Percentiles rank a stretch among this genome's conserved stretches.
phyloP scores from a whole-genome alignment of 2,888 invertebrate genomes.

The Lydus trimaculatus region DNA sequence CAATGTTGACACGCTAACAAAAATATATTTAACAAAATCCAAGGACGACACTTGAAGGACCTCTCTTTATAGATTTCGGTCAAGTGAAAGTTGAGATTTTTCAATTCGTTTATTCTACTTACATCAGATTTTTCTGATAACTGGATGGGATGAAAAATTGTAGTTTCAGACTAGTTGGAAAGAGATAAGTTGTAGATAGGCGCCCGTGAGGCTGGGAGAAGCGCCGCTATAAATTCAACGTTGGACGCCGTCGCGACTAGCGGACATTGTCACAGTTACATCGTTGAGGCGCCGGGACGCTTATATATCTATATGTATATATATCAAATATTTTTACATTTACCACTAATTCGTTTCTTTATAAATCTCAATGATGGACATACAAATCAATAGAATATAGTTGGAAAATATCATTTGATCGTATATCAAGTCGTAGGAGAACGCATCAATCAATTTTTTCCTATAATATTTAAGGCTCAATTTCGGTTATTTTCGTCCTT shows the following conservation, averaged over 20 bases:
- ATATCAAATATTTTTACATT: conserved; percentile 1
- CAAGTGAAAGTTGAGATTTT: background rate
- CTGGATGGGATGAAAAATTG: conserved; percentile 26
- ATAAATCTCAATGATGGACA: background rate
- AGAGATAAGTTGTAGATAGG: conserved; percentile 39
- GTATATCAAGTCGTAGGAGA: background rate
- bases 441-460: background rate
- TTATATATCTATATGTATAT: background rate
- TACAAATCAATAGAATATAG: background rate
- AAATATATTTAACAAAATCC: background rate
- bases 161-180: conserved; percentile 24
- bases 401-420: background rate
- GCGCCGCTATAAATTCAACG: conserved; percentile 54
- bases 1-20: background rate
- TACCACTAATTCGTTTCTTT: background rate
- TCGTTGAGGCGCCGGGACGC: conserved; percentile 22
- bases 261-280: conserved; percentile 55
- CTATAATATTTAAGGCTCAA: background rate
- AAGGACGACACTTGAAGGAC: background rate
- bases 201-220: conserved; percentile 54
- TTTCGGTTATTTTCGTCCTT: background rate
- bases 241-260: conserved; percentile 54
- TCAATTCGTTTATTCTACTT: background rate
- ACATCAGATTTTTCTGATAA: conserved; percentile 19
- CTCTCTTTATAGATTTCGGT: background rate